A percentile compares a stretch with the other conserved stretches of the same genome.
Evolutionary conservation across 2,888 invertebrate genomes (phyloP).

Genomic region (Acronicta leporina): DNA sequence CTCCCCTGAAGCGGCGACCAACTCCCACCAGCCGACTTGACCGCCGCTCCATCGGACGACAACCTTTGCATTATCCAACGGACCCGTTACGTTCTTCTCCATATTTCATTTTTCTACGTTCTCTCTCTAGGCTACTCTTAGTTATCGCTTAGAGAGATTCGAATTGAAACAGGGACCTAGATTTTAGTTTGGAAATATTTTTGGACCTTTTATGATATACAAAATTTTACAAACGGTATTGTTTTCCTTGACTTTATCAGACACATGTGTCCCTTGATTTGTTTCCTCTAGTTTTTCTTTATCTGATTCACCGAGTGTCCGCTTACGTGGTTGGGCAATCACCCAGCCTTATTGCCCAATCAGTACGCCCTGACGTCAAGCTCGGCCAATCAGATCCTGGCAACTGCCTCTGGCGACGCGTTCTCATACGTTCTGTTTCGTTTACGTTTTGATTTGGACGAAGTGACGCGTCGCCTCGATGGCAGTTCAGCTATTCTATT

Average conservation of each 20-base stretch:
- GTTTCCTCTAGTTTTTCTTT: conserved; percentile 62
- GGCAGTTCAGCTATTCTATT: conserved; percentile 75
- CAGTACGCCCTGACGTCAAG: conserved; percentile 85
- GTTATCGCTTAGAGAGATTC: conserved; percentile 69
- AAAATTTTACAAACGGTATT: conserved; percentile 67
- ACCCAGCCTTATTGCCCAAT: conserved; percentile 93
- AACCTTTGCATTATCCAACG: conserved; percentile 77
- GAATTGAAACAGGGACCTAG: conserved; percentile 85
- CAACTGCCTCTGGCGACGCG: conserved; percentile 76
- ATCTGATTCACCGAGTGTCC: conserved; percentile 85
- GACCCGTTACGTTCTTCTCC: conserved; percentile 80
- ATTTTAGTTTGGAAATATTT: conserved; percentile 84
- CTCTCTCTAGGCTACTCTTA: conserved; percentile 48
- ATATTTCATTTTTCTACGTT: conserved; percentile 58
- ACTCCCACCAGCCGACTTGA: conserved; percentile 80
- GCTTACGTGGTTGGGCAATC: conserved; percentile 91
- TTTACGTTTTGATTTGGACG: conserved; percentile 61
- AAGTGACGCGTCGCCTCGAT: conserved; percentile 68
- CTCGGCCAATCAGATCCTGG: conserved; percentile 79
- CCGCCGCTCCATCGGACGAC: conserved; percentile 82
- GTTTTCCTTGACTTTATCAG: conserved; percentile 47
- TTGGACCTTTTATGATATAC: conserved; percentile 81
- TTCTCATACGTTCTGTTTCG: conserved; percentile 65
- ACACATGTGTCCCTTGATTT: conserved; percentile 54
- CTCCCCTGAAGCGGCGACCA: conserved; percentile 79